phyloP scores from a whole-genome alignment of 2,113 vertebrate species.

The Pomatorhinus ruficollis region DNA sequence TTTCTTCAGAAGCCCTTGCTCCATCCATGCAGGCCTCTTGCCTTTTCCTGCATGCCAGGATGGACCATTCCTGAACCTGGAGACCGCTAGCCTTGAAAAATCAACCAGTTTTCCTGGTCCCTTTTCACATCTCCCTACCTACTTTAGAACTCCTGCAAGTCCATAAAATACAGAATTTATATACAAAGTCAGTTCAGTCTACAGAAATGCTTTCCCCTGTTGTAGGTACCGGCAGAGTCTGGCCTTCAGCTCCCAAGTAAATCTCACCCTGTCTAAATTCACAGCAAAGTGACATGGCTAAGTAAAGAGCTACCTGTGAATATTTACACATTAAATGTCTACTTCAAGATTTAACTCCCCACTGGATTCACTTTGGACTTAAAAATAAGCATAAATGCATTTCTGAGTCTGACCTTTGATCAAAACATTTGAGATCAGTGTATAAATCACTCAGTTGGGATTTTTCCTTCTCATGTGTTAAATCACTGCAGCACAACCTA shows the following conservation, averaged over 20 bases:
- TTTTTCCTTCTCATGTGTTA: background rate
- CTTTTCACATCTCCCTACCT: background rate
- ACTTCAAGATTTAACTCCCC: background rate
- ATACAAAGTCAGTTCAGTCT: background rate
- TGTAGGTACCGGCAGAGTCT: background rate
- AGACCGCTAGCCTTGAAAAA: background rate
- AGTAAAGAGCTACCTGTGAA: background rate
- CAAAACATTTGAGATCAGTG: background rate
- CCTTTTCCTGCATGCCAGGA: background rate
- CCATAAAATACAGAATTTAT: background rate
- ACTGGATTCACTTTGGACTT: background rate
- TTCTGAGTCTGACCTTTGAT: constrained; percentile 23
- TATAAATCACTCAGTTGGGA: background rate
- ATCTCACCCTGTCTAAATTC: background rate
- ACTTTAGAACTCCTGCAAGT: background rate
- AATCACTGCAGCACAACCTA: background rate
- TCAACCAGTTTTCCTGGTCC: background rate
- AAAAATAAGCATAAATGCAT: background rate
- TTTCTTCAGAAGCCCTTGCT: background rate
- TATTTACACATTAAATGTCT: background rate
- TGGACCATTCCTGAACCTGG: background rate
- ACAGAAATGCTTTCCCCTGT: background rate
- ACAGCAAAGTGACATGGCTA: background rate
- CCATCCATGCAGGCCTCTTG: background rate
- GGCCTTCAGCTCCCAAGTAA: background rate